Conservation (phyloP, 1,140 invertebrate genomes). For the Centruroides sculpturatus region DNA sequence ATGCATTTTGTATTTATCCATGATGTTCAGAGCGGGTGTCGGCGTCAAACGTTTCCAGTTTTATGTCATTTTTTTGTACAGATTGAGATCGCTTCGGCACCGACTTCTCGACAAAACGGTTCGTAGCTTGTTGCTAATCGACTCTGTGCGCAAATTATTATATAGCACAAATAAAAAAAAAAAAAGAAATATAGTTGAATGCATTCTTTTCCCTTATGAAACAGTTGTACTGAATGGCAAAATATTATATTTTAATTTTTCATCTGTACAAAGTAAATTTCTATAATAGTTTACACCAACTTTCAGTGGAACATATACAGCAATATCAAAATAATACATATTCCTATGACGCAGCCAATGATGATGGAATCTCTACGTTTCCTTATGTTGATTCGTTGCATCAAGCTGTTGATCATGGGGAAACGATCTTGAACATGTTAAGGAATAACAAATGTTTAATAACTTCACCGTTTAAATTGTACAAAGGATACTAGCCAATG, state of each 20-base stretch:
- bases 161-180: too few relatives aligned
- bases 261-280: not conserved
- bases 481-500: constrained; percentile 78
- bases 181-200: too few relatives aligned
- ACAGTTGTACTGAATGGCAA: not conserved
- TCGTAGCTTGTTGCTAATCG: too few relatives aligned
- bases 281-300: not conserved
- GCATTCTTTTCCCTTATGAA: not conserved
- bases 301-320: constrained; percentile 62
- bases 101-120: too few relatives aligned
- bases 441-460: constrained; percentile 24
- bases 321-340: constrained; percentile 74
- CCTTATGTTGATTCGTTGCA: constrained; percentile 82
- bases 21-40: too few relatives aligned
- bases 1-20: too few relatives aligned
- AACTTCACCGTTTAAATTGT: constrained; percentile 58
- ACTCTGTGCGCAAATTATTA: too few relatives aligned
- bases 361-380: constrained; percentile 86
- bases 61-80: too few relatives aligned
- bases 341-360: constrained; percentile 60
- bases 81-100: too few relatives aligned
- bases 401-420: constrained; percentile 70
- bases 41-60: too few relatives aligned
- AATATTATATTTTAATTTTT: not conserved
- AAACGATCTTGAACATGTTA: constrained; percentile 47